Base-by-base conservation (phyloP, 1,140 invertebrate genomes). In the Gryllus bimaculatus region DNA sequence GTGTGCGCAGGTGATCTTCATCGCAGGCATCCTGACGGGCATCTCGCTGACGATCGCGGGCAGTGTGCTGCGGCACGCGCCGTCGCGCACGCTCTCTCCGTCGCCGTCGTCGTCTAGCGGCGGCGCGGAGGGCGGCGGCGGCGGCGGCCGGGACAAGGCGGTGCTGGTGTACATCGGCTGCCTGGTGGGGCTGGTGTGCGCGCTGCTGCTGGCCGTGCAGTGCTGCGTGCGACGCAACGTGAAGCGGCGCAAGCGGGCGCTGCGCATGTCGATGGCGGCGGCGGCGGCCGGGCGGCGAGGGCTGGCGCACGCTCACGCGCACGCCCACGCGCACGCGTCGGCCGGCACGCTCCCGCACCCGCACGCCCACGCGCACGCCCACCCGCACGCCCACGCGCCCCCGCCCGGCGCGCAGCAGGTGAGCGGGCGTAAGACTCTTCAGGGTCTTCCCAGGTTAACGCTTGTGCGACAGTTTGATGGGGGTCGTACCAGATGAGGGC, bases 161-260 rank as follows among this genome's bases (percentile, higher is more conserved):
- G 89, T 90, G 76, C 85, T 91, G 82, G 87, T 91, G 74, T 91
- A 91, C 83, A 91, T 91, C 82, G 90, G 90, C 84, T 84, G 87
- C 79, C 81, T 91, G 48, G 85, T 89, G 7, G 87, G 89, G n/a
- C 85, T 89, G 81, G 90, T 91, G 8, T 90, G 89, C 82, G 86
- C 86, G 47, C 84, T 90, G 13, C 83, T 91, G 20, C 83, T 90
- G 8, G 87, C 88, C 0, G 88, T 91, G n/a, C 90, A 91, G 83
- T 90, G 89, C 83, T 89, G 88, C 82, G 89, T 90, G 7, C 85
- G 89, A 8, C 85, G 87, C 12, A 89, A 87, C 74, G 89, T 89
- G 13, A 85, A 87, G 54, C 85, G 88, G 80, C 81, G 85, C 8
- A 84, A 85, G 78, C 84, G 87, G 8, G 86, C 87, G 78, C 81